Base-by-base conservation (phyloP, 2,113 vertebrate genomes). In the Syrmaticus mikado region DNA sequence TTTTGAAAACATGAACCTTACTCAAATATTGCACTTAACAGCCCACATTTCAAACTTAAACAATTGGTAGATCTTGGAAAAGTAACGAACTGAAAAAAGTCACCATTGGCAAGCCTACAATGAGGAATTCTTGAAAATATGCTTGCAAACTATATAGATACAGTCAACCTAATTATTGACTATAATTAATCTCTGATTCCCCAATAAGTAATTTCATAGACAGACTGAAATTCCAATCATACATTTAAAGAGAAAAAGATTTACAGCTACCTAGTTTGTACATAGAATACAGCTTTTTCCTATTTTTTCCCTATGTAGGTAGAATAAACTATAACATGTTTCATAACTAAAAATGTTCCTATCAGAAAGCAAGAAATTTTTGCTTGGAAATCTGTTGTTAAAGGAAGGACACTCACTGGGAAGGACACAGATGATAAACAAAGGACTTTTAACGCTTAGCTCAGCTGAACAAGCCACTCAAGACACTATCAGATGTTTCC, bases 381-480 rank as follows among this genome's bases (percentile, higher is more conserved):
- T 43, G 41, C 41, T 43, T 6, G 6, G 41, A 43, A 43, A 65
- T 43, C n/a, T 77, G 24, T 36, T 70, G n/a, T 76, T 86, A 77
- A 18, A 78, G 27, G 17, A 83, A 87, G 55, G 38, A 86, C 40
- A 30, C 34, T 53, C 83, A 45, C 11, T 64, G 43, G 27, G 58
- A 77, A 92, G 43, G 71, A 64, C n/a, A 91, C 10, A 74, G 46
- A 0, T 75, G 78, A 82, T 71, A 89, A 88, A 90, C 48, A 87
- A 87, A 78, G 18, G 21, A 79, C 61, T 70, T 58, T 58, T 86
- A 82, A 1, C 76, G 80, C 88, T 93, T 93, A 94, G 92, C 48
- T 92, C 78, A 92, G 78, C 53, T 79, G 65, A 87, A 82, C 22
- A 83, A 85, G 77, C 68, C 6, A 21, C 77, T 83, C 68, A 58